These are phyloP conservation scores for Panurus biarmicus DNA, from an alignment of 2,113 vertebrate species.

Conservation along the genomic window DNA sequence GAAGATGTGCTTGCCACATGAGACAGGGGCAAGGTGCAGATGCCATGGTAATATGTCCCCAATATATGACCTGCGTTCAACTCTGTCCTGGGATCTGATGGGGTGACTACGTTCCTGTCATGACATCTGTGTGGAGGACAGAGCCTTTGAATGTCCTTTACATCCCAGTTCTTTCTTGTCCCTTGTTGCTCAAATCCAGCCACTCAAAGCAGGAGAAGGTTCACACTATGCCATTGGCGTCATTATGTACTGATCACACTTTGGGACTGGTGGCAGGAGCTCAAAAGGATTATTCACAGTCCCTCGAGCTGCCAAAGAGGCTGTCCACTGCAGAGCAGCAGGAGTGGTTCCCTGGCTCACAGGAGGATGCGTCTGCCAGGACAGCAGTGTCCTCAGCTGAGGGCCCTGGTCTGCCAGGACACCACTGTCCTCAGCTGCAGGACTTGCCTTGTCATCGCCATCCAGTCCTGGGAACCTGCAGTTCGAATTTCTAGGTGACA, in stretches of 20 bases:
- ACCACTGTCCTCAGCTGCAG: neutral
- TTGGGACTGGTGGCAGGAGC: neutral
- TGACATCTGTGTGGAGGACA: neutral
- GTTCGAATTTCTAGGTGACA: neutral
- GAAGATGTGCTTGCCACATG: neutral
- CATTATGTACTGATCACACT: neutral
- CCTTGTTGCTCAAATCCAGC: neutral
- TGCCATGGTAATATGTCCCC: neutral
- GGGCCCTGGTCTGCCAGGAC: neutral
- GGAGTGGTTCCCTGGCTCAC: neutral
- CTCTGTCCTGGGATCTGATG: neutral
- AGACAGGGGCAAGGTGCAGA: neutral
- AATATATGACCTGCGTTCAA: neutral
- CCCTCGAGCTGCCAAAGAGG: neutral
- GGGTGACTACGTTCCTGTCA: neutral
- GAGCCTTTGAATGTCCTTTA: neutral
- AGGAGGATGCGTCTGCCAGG: neutral
- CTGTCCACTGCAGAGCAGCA: neutral
- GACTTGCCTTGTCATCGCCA: neutral
- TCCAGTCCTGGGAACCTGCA: neutral
- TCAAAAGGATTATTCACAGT: conserved; percentile 51
- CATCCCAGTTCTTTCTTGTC: neutral
- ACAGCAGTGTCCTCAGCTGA: neutral
- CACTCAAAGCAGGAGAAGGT: neutral
- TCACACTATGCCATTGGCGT: neutral